Conservation (phyloP, 2,797 vertebrate species). For the Fistularia commersonii region DNA sequence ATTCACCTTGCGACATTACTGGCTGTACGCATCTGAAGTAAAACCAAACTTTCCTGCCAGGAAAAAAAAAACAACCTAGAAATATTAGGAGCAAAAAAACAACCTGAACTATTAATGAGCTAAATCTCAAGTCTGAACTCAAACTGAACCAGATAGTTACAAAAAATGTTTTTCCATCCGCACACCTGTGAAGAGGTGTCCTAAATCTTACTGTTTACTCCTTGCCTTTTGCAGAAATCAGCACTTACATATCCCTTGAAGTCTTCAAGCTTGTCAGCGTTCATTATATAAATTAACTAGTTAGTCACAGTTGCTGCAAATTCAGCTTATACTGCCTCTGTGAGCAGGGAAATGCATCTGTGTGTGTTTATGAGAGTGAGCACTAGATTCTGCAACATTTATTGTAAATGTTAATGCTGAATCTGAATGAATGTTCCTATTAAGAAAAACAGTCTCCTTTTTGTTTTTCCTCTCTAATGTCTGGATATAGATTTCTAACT, state of each 20-base stretch:
- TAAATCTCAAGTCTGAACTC: slow-evolving; percentile 3
- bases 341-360: slow-evolving; percentile 10
- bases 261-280: no score
- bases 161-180: no score
- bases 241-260: slow-evolving; percentile 33
- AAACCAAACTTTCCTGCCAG: background rate
- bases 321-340: slow-evolving; percentile 24
- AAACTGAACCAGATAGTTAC: no score
- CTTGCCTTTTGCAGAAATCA: slow-evolving; percentile 28
- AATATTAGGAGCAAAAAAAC: slow-evolving; percentile 1
- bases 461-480: background rate
- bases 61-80: background rate
- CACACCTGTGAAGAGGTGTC: slow-evolving; percentile 2
- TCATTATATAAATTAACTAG: slow-evolving; percentile 37
- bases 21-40: slow-evolving; percentile 1
- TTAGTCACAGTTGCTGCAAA: slow-evolving; percentile 35
- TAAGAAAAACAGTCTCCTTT: background rate
- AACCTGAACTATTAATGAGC: slow-evolving; percentile 1
- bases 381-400: background rate
- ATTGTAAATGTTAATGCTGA: no score
- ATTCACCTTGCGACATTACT: no score
- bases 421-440: background rate
- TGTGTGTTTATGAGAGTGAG: background rate
- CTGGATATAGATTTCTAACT: slow-evolving; percentile 49
- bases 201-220: slow-evolving; percentile 34